Evolutionary conservation across 2,797 vertebrate genomes (phyloP).

Genomic region (Tragelaphus eurycerus): DNA sequence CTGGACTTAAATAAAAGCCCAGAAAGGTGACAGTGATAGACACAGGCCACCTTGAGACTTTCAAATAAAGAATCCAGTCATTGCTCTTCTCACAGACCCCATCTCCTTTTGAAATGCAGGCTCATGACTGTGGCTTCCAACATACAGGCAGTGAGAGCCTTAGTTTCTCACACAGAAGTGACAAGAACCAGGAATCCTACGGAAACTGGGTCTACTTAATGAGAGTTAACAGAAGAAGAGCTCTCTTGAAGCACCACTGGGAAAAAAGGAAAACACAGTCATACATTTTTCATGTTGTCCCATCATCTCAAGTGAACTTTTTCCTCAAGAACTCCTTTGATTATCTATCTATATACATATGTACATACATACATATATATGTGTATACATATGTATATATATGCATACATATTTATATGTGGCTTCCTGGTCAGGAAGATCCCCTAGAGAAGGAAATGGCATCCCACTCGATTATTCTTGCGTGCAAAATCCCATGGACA

Average conservation of each 20-base stretch:
- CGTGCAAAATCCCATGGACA: accelerated
- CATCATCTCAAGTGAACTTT: not conserved
- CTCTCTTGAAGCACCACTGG: not conserved
- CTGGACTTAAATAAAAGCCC: not conserved
- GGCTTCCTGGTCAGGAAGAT: accelerated
- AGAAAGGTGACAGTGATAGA: not conserved
- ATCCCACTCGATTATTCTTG: not conserved
- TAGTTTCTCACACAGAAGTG: not conserved
- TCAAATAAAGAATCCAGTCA: not conserved
- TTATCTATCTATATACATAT: not conserved
- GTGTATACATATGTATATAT: too few species aligned
- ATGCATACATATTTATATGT: not conserved
- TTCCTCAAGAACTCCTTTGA: not conserved
- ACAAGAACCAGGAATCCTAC: not conserved
- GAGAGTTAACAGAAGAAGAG: not conserved
- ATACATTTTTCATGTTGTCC: not conserved
- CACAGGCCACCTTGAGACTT: not conserved
- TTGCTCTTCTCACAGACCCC: not conserved
- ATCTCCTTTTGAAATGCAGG: not conserved
- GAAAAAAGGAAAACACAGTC: too few species aligned
- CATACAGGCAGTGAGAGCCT: not conserved
- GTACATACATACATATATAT: accelerated
- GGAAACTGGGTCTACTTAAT: not conserved
- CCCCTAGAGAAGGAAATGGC: not conserved
- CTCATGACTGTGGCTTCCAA: not conserved